Evolutionary conservation across 2,888 invertebrate genomes (phyloP).

Genomic region (Drosophila ezoana): DNA sequence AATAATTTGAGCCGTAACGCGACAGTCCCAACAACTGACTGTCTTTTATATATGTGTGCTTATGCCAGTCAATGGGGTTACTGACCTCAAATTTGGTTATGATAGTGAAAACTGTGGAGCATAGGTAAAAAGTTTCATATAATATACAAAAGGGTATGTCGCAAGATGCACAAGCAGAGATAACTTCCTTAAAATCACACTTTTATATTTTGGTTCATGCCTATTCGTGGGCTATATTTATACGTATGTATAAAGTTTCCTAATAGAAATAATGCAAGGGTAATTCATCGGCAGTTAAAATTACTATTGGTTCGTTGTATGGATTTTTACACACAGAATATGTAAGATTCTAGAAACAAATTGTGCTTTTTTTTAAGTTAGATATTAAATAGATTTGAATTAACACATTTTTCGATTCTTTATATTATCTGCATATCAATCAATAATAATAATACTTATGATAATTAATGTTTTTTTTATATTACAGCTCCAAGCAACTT

Average conservation of each 20-base stretch:
- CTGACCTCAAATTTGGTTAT: slow-evolving; percentile 64
- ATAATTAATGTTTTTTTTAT: slow-evolving; percentile 10
- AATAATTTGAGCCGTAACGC: slow-evolving; percentile 57
- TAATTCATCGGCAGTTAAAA: no score
- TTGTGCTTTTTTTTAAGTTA: no score
- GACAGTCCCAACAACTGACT: slow-evolving; percentile 23
- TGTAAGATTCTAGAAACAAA: no score
- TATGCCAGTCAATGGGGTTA: slow-evolving; percentile 56
- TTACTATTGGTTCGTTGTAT: no score
- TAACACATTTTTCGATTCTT: no score
- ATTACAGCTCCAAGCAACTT: slow-evolving; percentile 31
- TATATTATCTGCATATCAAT: neutral
- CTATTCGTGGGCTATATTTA: neutral
- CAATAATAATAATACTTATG: slow-evolving; percentile 3
- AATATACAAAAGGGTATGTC: slow-evolving; percentile 8
- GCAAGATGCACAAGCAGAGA: neutral
- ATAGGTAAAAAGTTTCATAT: slow-evolving; percentile 22
- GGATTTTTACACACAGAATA: no score
- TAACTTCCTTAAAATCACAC: neutral
- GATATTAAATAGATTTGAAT: no score
- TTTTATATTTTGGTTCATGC: neutral
- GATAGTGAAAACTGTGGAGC: slow-evolving; percentile 61
- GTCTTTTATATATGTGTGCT: slow-evolving; percentile 25
- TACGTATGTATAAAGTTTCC: no score
- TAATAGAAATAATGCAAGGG: no score